Percentiles rank a stretch among this genome's conserved stretches.
These are phyloP conservation scores for Actenoides lindsayi DNA, from an alignment of 2,113 vertebrate genomes.

Conservation along the genomic window DNA sequence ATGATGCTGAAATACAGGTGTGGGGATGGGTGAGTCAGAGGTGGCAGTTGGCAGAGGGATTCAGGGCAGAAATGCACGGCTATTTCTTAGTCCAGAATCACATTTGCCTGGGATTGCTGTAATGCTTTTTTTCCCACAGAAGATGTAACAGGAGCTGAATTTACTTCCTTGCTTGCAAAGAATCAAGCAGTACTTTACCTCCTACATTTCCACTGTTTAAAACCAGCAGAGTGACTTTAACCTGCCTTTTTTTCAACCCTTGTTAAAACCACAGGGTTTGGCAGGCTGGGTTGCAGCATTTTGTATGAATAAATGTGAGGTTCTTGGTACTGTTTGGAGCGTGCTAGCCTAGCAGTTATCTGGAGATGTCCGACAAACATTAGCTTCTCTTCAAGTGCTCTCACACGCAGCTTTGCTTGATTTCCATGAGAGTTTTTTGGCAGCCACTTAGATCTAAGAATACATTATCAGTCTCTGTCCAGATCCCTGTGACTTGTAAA, in stretches of 20 bases:
- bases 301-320: background rate
- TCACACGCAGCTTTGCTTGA: constrained; percentile 19
- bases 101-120: background rate
- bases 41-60: background rate
- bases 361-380: constrained; percentile 14
- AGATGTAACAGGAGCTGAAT: background rate
- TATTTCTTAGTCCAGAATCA: background rate
- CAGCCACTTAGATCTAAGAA: constrained; percentile 6
- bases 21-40: background rate
- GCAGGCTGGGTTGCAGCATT: background rate
- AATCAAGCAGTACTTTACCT: background rate
- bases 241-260: background rate
- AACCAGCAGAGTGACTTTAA: background rate
- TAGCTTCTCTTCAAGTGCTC: constrained; percentile 1
- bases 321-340: background rate
- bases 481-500: background rate
- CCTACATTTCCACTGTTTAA: background rate
- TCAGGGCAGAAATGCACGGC: background rate
- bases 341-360: background rate
- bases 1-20: background rate
- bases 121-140: background rate
- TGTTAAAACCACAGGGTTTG: background rate
- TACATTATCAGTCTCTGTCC: background rate
- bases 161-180: background rate
- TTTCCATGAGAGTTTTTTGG: background rate